A percentile compares a stretch with the other conserved stretches of the same genome.
phyloP scores from a whole-genome alignment of 2,113 vertebrate genomes.

The Leucopsar rothschildi region DNA sequence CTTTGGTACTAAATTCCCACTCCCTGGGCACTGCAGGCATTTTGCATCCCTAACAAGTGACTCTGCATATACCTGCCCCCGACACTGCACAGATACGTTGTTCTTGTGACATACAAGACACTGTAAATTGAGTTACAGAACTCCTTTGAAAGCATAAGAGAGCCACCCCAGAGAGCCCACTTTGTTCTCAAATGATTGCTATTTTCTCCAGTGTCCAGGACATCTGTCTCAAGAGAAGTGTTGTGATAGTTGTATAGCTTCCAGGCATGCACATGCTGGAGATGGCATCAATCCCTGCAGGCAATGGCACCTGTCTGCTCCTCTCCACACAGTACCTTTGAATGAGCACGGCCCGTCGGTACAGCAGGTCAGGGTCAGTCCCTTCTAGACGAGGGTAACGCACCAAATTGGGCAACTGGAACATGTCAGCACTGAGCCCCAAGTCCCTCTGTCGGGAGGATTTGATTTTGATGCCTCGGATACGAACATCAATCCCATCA shows the following conservation, averaged over 20 bases:
- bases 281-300: neutral
- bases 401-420: slow-evolving; percentile 91
- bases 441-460: slow-evolving; percentile 91
- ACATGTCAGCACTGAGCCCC: slow-evolving; percentile 92
- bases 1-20: neutral
- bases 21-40: neutral
- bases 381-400: slow-evolving; percentile 95
- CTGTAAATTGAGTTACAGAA: neutral
- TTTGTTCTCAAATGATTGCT: neutral
- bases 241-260: neutral
- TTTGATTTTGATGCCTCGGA: slow-evolving; percentile 94
- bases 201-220: neutral
- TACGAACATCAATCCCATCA: slow-evolving; percentile 94
- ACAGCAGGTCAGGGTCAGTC: slow-evolving; percentile 86
- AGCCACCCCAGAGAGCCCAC: neutral
- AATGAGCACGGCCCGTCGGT: slow-evolving; percentile 87
- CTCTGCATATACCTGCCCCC: neutral
- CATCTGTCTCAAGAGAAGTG: neutral
- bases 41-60: neutral
- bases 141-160: neutral
- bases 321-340: slow-evolving; percentile 78
- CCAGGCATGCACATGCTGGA: neutral
- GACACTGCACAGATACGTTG: fast-evolving
- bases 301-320: neutral
- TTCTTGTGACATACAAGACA: neutral